Evolutionary conservation across 2,888 invertebrate species (phyloP), one percentile per base, ranked within the genome.

Genomic region (Helicoverpa assulta): DNA sequence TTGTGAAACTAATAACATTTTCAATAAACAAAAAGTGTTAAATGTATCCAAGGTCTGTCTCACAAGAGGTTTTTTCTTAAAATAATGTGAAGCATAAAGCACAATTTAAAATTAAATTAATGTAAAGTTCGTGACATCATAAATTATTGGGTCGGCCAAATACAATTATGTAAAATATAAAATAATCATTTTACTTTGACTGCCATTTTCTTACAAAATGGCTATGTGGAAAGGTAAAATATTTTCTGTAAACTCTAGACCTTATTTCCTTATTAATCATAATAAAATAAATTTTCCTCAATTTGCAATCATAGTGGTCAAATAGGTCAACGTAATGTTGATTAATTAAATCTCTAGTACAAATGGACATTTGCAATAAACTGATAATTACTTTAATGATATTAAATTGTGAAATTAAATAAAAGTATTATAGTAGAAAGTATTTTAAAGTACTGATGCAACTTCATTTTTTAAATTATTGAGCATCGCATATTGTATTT

Each of bases 351-450:
- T 68, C 67, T 67, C 51, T 76, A 79, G 84, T 82, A 79, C 82
- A 82, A 83, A 73, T 71, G 33, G 55, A 76, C 60, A 70, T 73
- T 81, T 82, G 65, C 69, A 78, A 75, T 73, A 75, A 78, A 65
- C 69, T 60, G 75, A 67, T 66, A 77, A 73, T 75, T 74, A 70
- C 58, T 76, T 64, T 62, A 70, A 55, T 57, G 61, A 75, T 78
- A 76, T 71, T 73, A 67, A 73, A 77, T 73, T 70, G 62, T 80
- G 80, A 86, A 83, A 83, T 85, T 82, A 77, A 40, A 76, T 68
- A 60, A 66, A 88, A 89, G 89, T 89, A 89, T 89, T 89, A 78
- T 82, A 70, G 68, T 80, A 84, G 83, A 64, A 86, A 86, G 84
- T 84, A 85, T 83, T 88, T 86, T 81, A 82, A 80, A 78, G 76